These are phyloP conservation scores for Takifugu flavidus DNA, from an alignment of 2,113 vertebrate genomes.

Conservation along the genomic window DNA sequence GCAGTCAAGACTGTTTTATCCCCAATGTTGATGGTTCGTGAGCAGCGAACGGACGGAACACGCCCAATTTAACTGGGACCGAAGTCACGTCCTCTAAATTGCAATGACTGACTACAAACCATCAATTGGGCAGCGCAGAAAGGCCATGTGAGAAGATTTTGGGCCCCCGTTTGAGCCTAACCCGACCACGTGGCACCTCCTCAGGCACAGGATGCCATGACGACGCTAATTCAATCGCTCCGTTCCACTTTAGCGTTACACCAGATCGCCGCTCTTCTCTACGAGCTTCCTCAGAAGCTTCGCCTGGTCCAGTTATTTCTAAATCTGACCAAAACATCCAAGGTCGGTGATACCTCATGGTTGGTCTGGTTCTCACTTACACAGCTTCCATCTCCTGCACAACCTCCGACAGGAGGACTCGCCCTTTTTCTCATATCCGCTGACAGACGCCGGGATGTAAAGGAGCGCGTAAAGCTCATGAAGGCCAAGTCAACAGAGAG, in stretches of 20 bases:
- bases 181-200: neutral
- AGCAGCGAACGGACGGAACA: constrained; percentile 19
- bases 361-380: too few relatives aligned
- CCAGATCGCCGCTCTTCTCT: too few relatives aligned
- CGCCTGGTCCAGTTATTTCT: too few relatives aligned
- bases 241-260: too few relatives aligned
- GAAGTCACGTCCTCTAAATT: constrained; percentile 15
- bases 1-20: constrained; percentile 36
- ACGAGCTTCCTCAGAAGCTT: too few relatives aligned
- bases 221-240: too few relatives aligned
- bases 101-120: constrained; percentile 19
- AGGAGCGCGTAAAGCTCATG: neutral
- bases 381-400: neutral
- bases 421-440: constrained; percentile 12
- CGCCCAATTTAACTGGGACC: constrained; percentile 30
- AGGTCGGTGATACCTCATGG: neutral
- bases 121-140: constrained; percentile 17
- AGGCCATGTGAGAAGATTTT: constrained; percentile 2
- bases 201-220: too few relatives aligned
- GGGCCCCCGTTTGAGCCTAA: constrained; percentile 15
- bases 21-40: constrained; percentile 43
- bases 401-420: constrained; percentile 8
- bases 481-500: constrained; percentile 14
- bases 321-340: too few relatives aligned
- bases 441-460: neutral